Percentiles rank a stretch among this genome's conserved stretches.
Conservation (phyloP, 2,113 vertebrate genomes). For the Geococcyx californianus region DNA sequence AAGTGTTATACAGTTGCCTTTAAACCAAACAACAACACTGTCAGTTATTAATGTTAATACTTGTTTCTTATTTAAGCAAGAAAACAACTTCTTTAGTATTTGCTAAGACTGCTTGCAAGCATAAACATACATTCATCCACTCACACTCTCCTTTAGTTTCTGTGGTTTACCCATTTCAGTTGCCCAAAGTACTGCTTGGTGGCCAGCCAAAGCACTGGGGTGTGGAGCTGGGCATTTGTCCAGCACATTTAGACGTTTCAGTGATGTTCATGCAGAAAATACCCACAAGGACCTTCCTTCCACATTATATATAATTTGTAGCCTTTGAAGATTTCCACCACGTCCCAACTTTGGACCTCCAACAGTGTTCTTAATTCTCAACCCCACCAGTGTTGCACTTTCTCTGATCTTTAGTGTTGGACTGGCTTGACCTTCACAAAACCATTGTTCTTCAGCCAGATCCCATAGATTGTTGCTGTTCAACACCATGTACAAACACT, state of each 20-base stretch:
- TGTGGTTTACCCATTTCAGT: background rate
- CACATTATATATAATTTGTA: background rate
- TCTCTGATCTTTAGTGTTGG: background rate
- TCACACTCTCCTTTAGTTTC: background rate
- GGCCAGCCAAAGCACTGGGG: conserved; percentile 9
- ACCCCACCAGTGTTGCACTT: background rate
- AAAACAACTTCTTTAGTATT: background rate
- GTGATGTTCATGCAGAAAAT: background rate
- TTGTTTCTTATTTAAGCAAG: background rate
- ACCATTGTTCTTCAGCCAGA: conserved; percentile 9
- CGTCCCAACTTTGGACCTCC: background rate
- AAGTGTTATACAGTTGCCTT: background rate
- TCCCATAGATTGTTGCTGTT: background rate
- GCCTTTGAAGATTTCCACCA: conserved; percentile 5
- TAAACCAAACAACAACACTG: background rate
- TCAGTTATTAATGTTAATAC: background rate
- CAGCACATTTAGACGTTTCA: background rate
- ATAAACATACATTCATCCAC: background rate
- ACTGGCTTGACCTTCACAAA: conserved; percentile 17
- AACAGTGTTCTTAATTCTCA: accelerated
- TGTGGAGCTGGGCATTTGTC: background rate
- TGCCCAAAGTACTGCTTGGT: background rate
- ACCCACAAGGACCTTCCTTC: background rate
- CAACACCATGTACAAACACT: background rate
- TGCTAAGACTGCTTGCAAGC: background rate